phyloP scores from a whole-genome alignment of 2,113 vertebrate genomes.

The Hemichromis elongatus region DNA sequence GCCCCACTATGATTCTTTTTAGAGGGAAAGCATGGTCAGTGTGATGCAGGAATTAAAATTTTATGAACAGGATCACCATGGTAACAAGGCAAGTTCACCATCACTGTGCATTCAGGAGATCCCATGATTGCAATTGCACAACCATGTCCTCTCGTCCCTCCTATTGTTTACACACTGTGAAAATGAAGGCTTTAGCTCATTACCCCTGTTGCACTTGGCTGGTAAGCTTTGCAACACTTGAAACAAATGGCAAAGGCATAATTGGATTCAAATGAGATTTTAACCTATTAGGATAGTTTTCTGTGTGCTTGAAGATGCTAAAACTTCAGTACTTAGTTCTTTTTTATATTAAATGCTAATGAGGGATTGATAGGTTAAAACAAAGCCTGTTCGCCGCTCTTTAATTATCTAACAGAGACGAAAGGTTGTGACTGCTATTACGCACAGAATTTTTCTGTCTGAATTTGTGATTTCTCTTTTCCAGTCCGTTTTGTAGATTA shows the following conservation, averaged over 20 bases:
- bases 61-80: conserved; percentile 34
- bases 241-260: conserved; percentile 38
- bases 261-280: conserved; percentile 66
- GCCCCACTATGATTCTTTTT: background rate
- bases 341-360: conserved; percentile 40
- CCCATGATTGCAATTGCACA: conserved; percentile 11
- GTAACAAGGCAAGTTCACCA: conserved; percentile 27
- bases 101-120: conserved; percentile 2
- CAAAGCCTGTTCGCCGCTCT: background rate
- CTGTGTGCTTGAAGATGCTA: conserved; percentile 28
- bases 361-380: conserved; percentile 24
- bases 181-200: conserved; percentile 48
- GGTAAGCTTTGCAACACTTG: conserved; percentile 20
- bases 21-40: background rate
- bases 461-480: background rate
- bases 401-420: conserved; percentile 24
- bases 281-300: conserved; percentile 54
- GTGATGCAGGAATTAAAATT: background rate
- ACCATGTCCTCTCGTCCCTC: background rate
- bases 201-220: conserved; percentile 43
- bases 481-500: background rate
- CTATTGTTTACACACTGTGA: conserved; percentile 38
- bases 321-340: conserved; percentile 23
- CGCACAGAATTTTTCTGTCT: background rate
- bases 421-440: conserved; percentile 28